Percentiles rank a stretch among this genome's conserved stretches.
These are phyloP conservation scores for Scaptodrosophila lebanonensis DNA, from an alignment of 1,140 invertebrate species.

Conservation along the genomic window DNA sequence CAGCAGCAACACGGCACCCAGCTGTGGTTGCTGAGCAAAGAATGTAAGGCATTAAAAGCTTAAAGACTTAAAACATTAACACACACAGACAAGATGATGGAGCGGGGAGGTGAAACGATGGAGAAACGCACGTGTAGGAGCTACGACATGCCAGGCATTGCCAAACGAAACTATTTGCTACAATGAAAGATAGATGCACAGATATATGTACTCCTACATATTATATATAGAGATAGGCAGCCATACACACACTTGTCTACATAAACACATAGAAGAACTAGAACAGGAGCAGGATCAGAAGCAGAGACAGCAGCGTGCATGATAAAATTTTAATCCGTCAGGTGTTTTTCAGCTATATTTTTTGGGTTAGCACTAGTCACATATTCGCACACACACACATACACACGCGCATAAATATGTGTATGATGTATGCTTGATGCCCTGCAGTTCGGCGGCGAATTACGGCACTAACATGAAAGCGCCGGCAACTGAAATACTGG, in stretches of 20 bases:
- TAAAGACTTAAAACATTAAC: slow-evolving; percentile 66
- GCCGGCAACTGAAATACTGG: too few relatives aligned
- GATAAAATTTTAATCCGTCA: slow-evolving; percentile 67
- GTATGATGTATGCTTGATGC: too few relatives aligned
- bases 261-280: slow-evolving; percentile 9
- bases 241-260: too few relatives aligned
- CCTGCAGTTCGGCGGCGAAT: too few relatives aligned
- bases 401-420: slow-evolving; percentile 13
- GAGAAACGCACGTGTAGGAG: too few relatives aligned
- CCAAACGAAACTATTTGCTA: slow-evolving; percentile 49
- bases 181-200: slow-evolving; percentile 23
- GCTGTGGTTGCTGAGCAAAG: slow-evolving; percentile 35
- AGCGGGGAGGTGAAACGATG: too few relatives aligned
- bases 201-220: too few relatives aligned
- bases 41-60: slow-evolving; percentile 62
- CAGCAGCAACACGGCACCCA: slow-evolving; percentile 12
- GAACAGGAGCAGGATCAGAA: slow-evolving; percentile 25
- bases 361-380: slow-evolving; percentile 11
- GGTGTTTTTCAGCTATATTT: slow-evolving; percentile 45
- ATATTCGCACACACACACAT: slow-evolving; percentile 22
- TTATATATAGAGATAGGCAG: too few relatives aligned
- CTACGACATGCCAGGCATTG: slow-evolving; percentile 19
- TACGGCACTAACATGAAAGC: too few relatives aligned
- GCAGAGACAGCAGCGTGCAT: slow-evolving; percentile 44
- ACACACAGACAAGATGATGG: slow-evolving; percentile 28